Evolutionary conservation across 2,113 vertebrate genomes (phyloP).

Genomic region (Brevimyrus niger): DNA sequence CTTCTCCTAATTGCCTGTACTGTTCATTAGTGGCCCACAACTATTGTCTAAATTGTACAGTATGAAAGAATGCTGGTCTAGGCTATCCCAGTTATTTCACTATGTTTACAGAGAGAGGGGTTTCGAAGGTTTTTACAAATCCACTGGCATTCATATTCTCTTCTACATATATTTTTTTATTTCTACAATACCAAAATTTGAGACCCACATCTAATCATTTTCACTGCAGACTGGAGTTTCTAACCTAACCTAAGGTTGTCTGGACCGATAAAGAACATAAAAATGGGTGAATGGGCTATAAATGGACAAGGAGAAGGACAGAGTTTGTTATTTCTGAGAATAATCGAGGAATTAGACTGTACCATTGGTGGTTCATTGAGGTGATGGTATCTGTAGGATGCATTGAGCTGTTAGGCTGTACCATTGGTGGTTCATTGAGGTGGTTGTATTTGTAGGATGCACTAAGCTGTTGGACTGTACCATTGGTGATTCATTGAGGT

Average conservation of each 20-base stretch:
- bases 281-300: slow-evolving; percentile 31
- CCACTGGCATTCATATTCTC: slow-evolving; percentile 12
- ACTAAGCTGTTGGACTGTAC: too few species aligned
- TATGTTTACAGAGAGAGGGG: neutral
- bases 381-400: neutral
- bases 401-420: neutral
- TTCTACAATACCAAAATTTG: slow-evolving; percentile 22
- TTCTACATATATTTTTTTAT: slow-evolving; percentile 30
- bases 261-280: neutral
- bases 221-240: slow-evolving; percentile 36
- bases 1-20: neutral
- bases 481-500: too few species aligned
- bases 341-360: neutral
- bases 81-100: neutral
- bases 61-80: neutral
- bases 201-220: slow-evolving; percentile 23
- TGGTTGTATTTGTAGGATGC: too few species aligned
- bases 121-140: slow-evolving; percentile 22
- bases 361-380: neutral
- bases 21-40: neutral
- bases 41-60: neutral
- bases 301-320: neutral
- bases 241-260: neutral
- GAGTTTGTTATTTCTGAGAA: neutral
- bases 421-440: neutral